Conservation (phyloP, 2,797 vertebrate genomes). For the Craterocephalus amniculus region DNA sequence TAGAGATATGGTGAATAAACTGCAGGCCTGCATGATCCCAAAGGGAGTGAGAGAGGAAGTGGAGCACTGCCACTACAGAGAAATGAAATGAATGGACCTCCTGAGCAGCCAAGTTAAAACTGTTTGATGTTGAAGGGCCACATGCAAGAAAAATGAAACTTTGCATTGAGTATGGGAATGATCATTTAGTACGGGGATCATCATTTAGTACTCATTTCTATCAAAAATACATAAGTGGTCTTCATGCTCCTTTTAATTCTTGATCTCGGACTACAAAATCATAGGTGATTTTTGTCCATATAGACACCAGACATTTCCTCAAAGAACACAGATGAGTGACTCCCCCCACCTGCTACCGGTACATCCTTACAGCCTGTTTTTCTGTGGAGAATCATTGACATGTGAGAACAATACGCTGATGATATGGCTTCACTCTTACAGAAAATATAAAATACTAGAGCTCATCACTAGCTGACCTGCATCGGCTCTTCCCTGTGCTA, state of each 20-base stretch:
- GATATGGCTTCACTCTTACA: not conserved
- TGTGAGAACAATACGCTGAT: not conserved
- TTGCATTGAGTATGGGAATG: slow-evolving; percentile 15
- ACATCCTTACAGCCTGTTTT: not conserved
- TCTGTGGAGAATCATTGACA: not conserved
- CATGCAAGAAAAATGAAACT: slow-evolving; percentile 17
- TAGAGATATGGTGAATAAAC: slow-evolving; percentile 74
- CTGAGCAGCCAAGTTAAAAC: slow-evolving; percentile 27
- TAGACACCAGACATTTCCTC: not conserved
- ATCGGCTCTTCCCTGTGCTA: not conserved
- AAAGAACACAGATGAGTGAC: not conserved
- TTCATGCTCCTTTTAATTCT: slow-evolving; percentile 18
- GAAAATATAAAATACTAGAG: too few species aligned
- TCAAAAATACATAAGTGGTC: slow-evolving; percentile 14
- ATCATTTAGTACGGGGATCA: slow-evolving; percentile 23
- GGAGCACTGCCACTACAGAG: slow-evolving; percentile 37
- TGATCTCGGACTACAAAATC: slow-evolving; percentile 2
- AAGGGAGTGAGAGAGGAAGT: slow-evolving; percentile 53
- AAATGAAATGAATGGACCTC: slow-evolving; percentile 35
- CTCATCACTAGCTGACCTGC: not conserved
- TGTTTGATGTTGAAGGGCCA: slow-evolving; percentile 30
- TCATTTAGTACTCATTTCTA: slow-evolving; percentile 11
- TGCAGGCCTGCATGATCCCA: slow-evolving; percentile 54
- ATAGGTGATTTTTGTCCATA: not conserved
- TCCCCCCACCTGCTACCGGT: not conserved